These are phyloP conservation scores for Nephila pilipes DNA, from an alignment of 1,140 invertebrate species.

Conservation along the genomic window DNA sequence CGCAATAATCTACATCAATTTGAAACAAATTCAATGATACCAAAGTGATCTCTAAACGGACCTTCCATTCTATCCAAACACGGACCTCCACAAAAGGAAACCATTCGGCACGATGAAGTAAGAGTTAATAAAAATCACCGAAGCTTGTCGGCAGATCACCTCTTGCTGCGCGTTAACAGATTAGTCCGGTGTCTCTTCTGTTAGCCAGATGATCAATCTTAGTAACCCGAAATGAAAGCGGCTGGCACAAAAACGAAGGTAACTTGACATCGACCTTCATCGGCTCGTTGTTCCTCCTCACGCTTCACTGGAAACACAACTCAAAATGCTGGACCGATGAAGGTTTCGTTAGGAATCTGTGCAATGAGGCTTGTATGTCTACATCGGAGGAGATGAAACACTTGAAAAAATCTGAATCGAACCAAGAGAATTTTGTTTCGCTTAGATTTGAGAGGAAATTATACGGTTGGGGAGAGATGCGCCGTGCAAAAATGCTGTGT, in stretches of 20 bases:
- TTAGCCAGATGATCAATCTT: constrained; percentile 65
- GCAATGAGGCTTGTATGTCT: not conserved
- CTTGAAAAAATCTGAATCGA: too few relatives aligned
- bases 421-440: too few relatives aligned
- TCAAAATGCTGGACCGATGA: not conserved
- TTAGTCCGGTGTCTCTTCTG: constrained; percentile 48
- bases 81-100: constrained; percentile 18
- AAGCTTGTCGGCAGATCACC: not conserved
- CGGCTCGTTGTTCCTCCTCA: constrained; percentile 42
- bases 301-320: not conserved
- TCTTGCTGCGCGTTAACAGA: constrained; percentile 60
- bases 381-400: not conserved
- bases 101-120: not conserved
- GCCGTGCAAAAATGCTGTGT: too few relatives aligned
- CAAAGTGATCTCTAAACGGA: not conserved
- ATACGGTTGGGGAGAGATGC: too few relatives aligned
- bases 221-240: constrained; percentile 48
- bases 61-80: not conserved
- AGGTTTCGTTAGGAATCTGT: not conserved
- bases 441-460: too few relatives aligned
- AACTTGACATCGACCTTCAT: constrained; percentile 46
- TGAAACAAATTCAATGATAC: too few relatives aligned
- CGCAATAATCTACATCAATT: too few relatives aligned
- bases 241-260: constrained; percentile 41
- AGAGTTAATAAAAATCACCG: constrained; percentile 31